Evolutionary conservation across 2,888 invertebrate genomes (phyloP).

Genomic region (Drosophila anomalipes): DNA sequence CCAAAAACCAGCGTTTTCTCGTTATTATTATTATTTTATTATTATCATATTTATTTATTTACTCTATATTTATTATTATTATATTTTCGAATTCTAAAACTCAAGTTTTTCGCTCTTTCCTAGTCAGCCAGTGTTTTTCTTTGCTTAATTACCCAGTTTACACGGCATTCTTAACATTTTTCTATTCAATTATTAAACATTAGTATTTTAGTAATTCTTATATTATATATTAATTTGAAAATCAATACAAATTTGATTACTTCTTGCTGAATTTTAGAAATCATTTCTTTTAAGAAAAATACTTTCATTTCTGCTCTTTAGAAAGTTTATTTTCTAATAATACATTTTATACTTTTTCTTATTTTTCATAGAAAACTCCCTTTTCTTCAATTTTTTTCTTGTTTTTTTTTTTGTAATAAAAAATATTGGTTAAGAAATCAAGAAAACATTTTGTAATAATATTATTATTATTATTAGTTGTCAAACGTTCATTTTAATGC

Average conservation of each 20-base stretch:
- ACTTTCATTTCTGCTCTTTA: neutral
- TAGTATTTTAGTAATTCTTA: no score
- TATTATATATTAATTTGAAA: no score
- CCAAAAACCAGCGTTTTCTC: neutral
- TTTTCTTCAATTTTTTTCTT: no score
- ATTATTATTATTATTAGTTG: neutral
- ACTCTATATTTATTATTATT: neutral
- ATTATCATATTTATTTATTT: neutral
- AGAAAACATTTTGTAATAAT: no score
- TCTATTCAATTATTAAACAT: no score
- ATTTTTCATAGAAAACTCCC: no score
- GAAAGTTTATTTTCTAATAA: no score
- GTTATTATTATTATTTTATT: no score
- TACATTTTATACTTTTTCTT: no score
- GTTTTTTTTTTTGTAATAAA: no score
- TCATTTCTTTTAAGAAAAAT: neutral
- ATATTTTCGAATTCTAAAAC: neutral
- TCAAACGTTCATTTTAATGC: neutral
- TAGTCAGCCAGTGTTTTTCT: neutral
- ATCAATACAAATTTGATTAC: neutral
- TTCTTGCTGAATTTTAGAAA: neutral
- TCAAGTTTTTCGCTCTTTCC: neutral
- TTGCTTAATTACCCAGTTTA: no score
- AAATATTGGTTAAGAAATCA: neutral
- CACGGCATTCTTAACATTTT: neutral